Base-by-base conservation (phyloP, 2,113 vertebrate species). In the Merops nubicus region DNA sequence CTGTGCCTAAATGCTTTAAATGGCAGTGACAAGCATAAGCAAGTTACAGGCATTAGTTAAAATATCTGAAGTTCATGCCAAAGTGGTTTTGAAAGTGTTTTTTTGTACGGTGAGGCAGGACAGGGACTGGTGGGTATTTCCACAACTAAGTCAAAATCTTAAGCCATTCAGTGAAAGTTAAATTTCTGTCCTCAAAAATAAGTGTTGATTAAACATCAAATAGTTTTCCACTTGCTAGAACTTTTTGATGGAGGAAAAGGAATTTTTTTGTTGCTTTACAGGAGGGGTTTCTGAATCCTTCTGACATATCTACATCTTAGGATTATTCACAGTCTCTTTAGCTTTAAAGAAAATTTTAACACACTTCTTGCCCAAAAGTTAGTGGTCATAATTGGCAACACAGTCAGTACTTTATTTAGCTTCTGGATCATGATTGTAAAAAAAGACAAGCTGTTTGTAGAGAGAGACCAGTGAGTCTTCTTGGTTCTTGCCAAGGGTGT, bases 91-190 rank as follows among this genome's bases (percentile, higher is more conserved):
- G 8, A 45, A 69, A 50, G 51, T 50, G 28, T 3, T 76, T 81
- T 68, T 81, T 62, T 28, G 21, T 0, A 2, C 10, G 6, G 3
- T 21, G 0, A 5, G 4, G 2, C n/a, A 15, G 11, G 2, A 26
- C 5, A 8, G 33, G 16, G 13, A 25, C 21, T 53, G 7, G 28
- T 77, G 11, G 45, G 2, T 89, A 40, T 89, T 89, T 72, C 51
- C 23, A 18, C 33, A 80, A 33, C 26, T 51, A 42, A 59, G 17
- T 78, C 29, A 82, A 64, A 59, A 69, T 60, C n/a, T 60, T 81
- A 2, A 1, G 7, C 62, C 9, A 79, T 89, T 64, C 19, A 68
- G 12, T 29, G 20, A 9, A 69, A 90, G 40, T 67, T 56, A 79
- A 59, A 51, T 87, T 63, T 81, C 36, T 56, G 2, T 31, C 6